Conservation (phyloP, 2,888 invertebrate genomes). For the Scaptomyza flava region DNA sequence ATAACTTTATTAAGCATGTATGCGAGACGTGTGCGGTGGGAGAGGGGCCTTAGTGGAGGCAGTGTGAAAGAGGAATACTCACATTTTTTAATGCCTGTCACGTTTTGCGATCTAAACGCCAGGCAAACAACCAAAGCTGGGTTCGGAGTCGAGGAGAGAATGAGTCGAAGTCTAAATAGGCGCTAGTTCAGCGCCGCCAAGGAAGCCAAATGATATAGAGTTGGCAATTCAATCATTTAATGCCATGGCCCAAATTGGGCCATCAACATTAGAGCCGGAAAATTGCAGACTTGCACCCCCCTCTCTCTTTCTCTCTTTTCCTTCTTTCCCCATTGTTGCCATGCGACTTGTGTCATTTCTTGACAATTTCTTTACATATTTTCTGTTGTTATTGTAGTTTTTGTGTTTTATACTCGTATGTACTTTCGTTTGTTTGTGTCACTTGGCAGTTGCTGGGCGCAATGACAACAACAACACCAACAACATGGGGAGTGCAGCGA, state of each 20-base stretch:
- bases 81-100: constrained; percentile 51
- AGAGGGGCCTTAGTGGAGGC: constrained; percentile 5
- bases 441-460: constrained; percentile 59
- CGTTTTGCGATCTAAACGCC: constrained; percentile 61
- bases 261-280: constrained; percentile 19
- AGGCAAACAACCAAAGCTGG: constrained; percentile 44
- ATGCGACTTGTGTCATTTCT: constrained; percentile 22
- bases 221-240: constrained; percentile 74
- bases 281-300: not conserved
- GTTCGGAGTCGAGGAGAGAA: too few relatives aligned
- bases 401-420: constrained; percentile 8
- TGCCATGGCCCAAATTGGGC: constrained; percentile 52
- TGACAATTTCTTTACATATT: constrained; percentile 22
- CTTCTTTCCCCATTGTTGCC: constrained; percentile 13
- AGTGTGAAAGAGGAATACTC: constrained; percentile 16
- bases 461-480: constrained; percentile 53
- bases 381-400: not conserved
- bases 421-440: constrained; percentile 67
- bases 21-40: constrained; percentile 5
- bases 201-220: constrained; percentile 37
- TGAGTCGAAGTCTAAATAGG: constrained; percentile 46
- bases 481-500: constrained; percentile 44
- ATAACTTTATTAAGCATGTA: constrained; percentile 69
- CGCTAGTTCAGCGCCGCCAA: constrained; percentile 37
- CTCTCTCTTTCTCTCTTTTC: too few relatives aligned